Conservation (phyloP, 2,888 invertebrate genomes). For the Sycophila texana region DNA sequence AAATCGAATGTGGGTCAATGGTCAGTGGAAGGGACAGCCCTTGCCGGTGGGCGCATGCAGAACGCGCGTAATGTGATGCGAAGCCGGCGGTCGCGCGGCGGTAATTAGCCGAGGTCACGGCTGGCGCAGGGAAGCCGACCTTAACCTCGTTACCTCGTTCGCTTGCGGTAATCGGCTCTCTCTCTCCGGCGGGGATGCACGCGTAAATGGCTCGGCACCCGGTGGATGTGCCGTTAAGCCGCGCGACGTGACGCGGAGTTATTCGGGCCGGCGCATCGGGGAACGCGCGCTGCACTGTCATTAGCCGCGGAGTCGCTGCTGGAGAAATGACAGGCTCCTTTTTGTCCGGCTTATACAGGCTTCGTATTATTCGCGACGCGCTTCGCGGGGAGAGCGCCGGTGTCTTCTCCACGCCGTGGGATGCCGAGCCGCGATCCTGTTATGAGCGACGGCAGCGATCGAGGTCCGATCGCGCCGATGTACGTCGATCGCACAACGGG, state of each 20-base stretch:
- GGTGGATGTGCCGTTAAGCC: constrained; percentile 62
- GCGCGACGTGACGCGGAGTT: constrained; percentile 51
- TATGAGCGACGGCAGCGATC: too few relatives aligned
- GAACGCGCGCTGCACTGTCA: constrained; percentile 40
- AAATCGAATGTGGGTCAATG: constrained; percentile 54
- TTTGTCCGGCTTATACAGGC: constrained; percentile 7
- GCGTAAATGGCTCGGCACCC: constrained; percentile 50
- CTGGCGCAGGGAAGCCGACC: constrained; percentile 58
- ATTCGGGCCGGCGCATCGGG: constrained; percentile 28
- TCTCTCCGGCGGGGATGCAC: constrained; percentile 18
- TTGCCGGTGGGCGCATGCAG: not conserved
- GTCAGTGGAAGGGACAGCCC: constrained; percentile 27
- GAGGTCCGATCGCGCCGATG: not conserved
- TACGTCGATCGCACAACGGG: not conserved
- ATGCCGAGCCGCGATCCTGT: too few relatives aligned
- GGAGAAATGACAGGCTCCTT: constrained; percentile 46
- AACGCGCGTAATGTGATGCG: not conserved
- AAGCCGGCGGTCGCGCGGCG: constrained; percentile 21
- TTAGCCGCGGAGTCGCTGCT: constrained; percentile 27
- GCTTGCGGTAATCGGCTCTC: constrained; percentile 29
- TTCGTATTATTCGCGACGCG: not conserved
- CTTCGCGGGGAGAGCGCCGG: too few relatives aligned
- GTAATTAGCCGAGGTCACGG: constrained; percentile 61
- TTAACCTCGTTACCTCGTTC: constrained; percentile 64
- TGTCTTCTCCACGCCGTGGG: too few relatives aligned